phyloP scores from a whole-genome alignment of 92 coral and sea anemone genomes.

The Zoanthus gigantus region DNA sequence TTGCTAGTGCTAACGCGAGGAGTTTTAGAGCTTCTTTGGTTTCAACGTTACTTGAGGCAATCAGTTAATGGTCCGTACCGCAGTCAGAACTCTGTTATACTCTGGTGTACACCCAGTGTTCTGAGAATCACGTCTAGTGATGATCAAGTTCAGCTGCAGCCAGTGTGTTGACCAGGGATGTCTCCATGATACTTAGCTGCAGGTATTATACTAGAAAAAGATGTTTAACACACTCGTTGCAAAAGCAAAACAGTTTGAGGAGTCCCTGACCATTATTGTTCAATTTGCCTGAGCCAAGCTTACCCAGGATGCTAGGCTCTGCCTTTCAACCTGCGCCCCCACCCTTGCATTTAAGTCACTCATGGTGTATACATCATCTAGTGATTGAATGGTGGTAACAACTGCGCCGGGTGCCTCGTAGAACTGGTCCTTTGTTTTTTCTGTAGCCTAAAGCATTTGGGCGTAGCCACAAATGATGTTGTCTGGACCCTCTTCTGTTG shows the following conservation, averaged over 20 bases:
- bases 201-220: conserved; percentile 37
- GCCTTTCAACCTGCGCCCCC: conserved; percentile 48
- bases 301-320: conserved; percentile 52
- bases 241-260: conserved; percentile 44
- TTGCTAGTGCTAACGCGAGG: no score
- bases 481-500: neutral
- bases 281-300: conserved; percentile 54
- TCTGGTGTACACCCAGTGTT: conserved; percentile 43
- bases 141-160: conserved; percentile 55
- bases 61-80: conserved; percentile 48
- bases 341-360: conserved; percentile 63
- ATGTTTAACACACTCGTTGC: conserved; percentile 42
- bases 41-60: conserved; percentile 29
- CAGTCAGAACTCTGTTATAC: conserved; percentile 51
- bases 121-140: conserved; percentile 45
- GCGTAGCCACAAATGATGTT: conserved; percentile 47
- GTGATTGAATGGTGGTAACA: conserved; percentile 35
- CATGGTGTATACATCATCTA: conserved; percentile 52
- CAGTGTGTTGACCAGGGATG: conserved; percentile 50
- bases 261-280: conserved; percentile 61
- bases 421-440: conserved; percentile 63
- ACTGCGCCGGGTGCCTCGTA: conserved; percentile 46
- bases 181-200: conserved; percentile 52
- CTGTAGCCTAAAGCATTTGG: conserved; percentile 50
- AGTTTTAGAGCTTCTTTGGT: conserved; percentile 7